Base-by-base conservation (phyloP, 2,113 vertebrate species). In the Pycnonotus jocosus region DNA sequence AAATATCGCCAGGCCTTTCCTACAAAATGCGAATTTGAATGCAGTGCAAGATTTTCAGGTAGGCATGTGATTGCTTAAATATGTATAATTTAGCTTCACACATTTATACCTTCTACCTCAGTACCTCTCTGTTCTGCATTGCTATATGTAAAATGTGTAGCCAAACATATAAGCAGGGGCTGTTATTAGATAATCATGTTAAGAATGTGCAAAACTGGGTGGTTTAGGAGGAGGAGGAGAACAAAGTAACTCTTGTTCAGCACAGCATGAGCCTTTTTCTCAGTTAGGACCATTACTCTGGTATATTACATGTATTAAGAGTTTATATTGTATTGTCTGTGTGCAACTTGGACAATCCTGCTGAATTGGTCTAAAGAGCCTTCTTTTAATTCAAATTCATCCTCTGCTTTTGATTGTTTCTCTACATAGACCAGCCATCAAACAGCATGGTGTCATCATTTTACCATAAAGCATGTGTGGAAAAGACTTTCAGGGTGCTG, bases 81-180 rank as follows among this genome's bases (percentile, higher is more conserved):
- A 69, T 35, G 70, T 92, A 15, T 86, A 81, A 90, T 90, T 83
- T 47, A 81, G 72, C 68, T 96, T 92, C 64, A 90, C 82, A 78
- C 82, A 70, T 90, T 81, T 78, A 45, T 71, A 53, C 76, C 20
- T 73, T 71, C 35, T 27, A 16, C 3, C 90, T 93, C 85, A 92
- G 42, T 95, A 70, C 64, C 44, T 78, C 76, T 95, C 80, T 94
- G 88, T 96, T 96, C 64, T 90, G 64, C 82, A 78, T 25, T 44
- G 51, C 61, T 86, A 0, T 40, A 51, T 51, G 72, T 88, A 48
- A 88, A 93, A 92, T 47, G 27, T 1, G 0, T 69, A 90, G 76
- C 68, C 82, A 86, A 28, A 77, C 60, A 19, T 50, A 73, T 3
- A 96, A 71, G 68, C 83, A 86, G 50, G 48, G 53, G 44, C 24